Evolutionary conservation across 2,797 vertebrate species (phyloP).

Genomic region (Thamnophis elegans): DNA sequence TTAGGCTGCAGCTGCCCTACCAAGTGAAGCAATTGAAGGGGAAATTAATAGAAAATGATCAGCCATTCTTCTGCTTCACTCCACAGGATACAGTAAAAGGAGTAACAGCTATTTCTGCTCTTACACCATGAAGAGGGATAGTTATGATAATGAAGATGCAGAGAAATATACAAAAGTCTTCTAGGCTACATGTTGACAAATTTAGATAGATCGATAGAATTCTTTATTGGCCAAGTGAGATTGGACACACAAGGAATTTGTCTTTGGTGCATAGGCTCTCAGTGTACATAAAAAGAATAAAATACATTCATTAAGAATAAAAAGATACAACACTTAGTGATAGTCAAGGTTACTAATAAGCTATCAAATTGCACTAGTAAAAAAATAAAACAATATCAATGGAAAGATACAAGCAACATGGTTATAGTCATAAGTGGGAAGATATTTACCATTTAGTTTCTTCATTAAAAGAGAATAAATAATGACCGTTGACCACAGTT

Average conservation of each 20-base stretch:
- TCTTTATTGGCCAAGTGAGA: no score
- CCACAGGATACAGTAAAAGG: not conserved
- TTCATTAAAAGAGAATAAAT: not conserved
- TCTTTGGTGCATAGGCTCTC: no score
- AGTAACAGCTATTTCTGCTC: not conserved
- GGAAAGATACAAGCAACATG: no score
- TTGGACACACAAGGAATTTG: no score
- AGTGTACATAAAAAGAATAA: no score
- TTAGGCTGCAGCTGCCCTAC: not conserved
- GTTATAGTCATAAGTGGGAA: no score
- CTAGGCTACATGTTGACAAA: not conserved
- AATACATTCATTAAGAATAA: no score
- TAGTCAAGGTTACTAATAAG: no score
- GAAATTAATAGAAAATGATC: not conserved
- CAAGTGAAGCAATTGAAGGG: not conserved
- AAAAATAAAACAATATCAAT: no score
- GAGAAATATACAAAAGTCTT: not conserved
- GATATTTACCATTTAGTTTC: not conserved
- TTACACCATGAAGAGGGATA: not conserved
- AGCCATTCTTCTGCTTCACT: not conserved
- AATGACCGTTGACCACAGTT: not conserved
- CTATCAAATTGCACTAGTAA: no score
- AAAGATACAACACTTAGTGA: no score
- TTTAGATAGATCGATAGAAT: not conserved
- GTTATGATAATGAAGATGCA: not conserved